These are phyloP conservation scores for Lutra lutra DNA, from an alignment of 2,797 vertebrate species.

Conservation along the genomic window DNA sequence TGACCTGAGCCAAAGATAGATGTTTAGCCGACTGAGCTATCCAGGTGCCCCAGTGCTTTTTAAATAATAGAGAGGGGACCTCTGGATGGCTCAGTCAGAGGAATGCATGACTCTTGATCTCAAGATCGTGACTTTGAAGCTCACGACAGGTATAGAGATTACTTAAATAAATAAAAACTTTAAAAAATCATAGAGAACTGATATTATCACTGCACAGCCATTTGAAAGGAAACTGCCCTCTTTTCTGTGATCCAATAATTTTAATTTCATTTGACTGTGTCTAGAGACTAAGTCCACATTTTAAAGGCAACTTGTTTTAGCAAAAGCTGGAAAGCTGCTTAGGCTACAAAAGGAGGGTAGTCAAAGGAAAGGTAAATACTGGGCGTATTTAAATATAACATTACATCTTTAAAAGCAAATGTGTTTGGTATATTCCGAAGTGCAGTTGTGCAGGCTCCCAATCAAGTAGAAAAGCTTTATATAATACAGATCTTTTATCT, in stretches of 20 bases:
- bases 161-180: too few species aligned
- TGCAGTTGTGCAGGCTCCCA: background rate
- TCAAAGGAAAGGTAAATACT: background rate
- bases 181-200: background rate
- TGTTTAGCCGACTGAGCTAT: too few species aligned
- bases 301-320: background rate
- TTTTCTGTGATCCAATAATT: background rate
- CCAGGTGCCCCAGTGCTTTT: background rate
- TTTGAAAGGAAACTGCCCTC: background rate
- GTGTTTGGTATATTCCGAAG: background rate
- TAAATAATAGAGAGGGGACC: background rate
- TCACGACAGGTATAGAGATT: too few species aligned
- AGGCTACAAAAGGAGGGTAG: background rate
- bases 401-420: background rate
- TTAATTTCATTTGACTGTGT: background rate
- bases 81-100: too few species aligned
- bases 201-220: background rate
- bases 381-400: background rate
- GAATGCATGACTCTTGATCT: too few species aligned
- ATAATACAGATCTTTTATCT: background rate
- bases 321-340: background rate
- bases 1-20: too few species aligned
- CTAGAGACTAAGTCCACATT: constrained; percentile 9
- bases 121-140: too few species aligned
- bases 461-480: background rate